Evolutionary conservation across 2,888 invertebrate genomes (phyloP).

Genomic region (Lottia scabra): DNA sequence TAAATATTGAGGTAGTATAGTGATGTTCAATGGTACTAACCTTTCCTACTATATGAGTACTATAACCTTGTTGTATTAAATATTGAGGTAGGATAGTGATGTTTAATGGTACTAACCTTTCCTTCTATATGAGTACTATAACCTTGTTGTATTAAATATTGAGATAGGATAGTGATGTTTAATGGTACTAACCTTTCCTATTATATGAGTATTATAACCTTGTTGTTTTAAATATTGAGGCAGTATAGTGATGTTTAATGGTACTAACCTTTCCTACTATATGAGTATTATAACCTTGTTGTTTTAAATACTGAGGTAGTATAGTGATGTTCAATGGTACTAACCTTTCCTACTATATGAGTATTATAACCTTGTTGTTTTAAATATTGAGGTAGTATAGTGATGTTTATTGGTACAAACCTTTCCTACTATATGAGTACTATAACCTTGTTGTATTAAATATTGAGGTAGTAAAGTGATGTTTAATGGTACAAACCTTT

Average conservation of each 20-base stretch:
- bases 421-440: not conserved
- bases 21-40: conserved; percentile 81
- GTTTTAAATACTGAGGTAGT: not conserved
- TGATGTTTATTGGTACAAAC: not conserved
- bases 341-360: not conserved
- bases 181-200: not conserved
- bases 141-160: not conserved
- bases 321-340: not conserved
- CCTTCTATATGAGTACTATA: not conserved
- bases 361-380: not conserved
- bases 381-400: not conserved
- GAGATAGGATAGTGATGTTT: not conserved
- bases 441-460: not conserved
- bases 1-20: conserved; percentile 84
- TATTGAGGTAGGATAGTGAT: not conserved
- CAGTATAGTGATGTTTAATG: not conserved
- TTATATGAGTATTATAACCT: not conserved
- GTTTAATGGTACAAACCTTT: conserved; percentile 72
- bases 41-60: conserved; percentile 83
- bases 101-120: not conserved
- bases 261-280: not conserved
- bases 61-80: conserved; percentile 78
- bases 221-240: not conserved
- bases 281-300: not conserved
- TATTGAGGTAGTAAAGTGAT: not conserved